phyloP scores from a whole-genome alignment of 2,797 vertebrate species.

The Acestrorhynchus altus region DNA sequence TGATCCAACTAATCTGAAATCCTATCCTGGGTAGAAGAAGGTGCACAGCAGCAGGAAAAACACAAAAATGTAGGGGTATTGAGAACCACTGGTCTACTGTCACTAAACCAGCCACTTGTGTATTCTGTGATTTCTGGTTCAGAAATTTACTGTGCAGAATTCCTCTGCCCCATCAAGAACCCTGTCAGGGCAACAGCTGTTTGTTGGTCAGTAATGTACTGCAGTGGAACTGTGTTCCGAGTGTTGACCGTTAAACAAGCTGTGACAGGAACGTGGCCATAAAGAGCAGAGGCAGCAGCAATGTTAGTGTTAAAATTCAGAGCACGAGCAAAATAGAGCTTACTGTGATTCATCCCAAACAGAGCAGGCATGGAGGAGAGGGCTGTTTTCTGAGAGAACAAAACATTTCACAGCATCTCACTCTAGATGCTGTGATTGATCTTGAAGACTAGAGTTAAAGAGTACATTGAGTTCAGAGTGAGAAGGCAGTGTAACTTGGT shows the following conservation, averaged over 20 bases:
- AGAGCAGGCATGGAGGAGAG: constrained; percentile 15
- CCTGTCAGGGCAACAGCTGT: neutral
- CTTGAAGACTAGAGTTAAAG: constrained; percentile 18
- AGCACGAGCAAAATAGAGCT: constrained; percentile 56
- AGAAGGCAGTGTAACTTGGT: neutral
- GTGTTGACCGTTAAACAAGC: constrained; percentile 10
- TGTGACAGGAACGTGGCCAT: constrained; percentile 16
- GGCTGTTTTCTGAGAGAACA: neutral
- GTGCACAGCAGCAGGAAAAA: neutral
- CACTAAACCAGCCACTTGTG: neutral
- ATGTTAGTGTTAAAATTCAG: constrained; percentile 64
- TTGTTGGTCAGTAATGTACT: constrained; percentile 12
- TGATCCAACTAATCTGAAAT: neutral
- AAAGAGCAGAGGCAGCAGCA: constrained; percentile 7
- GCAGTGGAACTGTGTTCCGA: neutral
- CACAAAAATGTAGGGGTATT: neutral
- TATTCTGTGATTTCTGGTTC: neutral
- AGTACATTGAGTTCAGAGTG: neutral
- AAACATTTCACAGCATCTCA: neutral
- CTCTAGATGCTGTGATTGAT: constrained; percentile 19
- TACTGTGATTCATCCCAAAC: constrained; percentile 47
- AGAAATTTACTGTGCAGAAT: neutral
- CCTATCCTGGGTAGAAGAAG: neutral
- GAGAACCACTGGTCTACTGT: neutral
- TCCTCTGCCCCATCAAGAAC: neutral